phyloP scores from a whole-genome alignment of 92 coral and sea anemone species.

The Actinernus sp. region DNA sequence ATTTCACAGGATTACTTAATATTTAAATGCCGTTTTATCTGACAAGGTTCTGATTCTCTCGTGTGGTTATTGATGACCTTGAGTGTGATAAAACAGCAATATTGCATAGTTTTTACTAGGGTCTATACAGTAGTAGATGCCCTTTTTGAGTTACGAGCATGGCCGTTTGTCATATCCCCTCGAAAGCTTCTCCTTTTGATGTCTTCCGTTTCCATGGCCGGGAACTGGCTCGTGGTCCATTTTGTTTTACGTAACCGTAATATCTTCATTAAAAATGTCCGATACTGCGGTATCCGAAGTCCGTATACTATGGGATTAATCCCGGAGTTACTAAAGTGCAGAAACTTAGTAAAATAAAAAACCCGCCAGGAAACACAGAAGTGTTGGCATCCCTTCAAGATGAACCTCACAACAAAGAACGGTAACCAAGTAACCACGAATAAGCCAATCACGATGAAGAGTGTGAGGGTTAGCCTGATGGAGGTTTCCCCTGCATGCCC shows the following conservation, averaged over 20 bases:
- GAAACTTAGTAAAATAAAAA: conserved; percentile 56
- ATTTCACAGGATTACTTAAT: no score
- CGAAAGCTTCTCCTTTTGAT: background rate
- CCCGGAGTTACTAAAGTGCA: conserved; percentile 70
- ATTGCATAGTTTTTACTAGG: no score
- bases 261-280: conserved; percentile 21
- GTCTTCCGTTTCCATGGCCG: background rate
- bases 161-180: background rate
- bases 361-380: conserved; percentile 66
- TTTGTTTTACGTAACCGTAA: conserved; percentile 13
- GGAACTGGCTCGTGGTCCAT: background rate
- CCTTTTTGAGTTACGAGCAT: background rate
- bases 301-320: conserved; percentile 66
- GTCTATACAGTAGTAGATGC: no score
- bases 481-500: conserved; percentile 17
- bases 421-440: conserved; percentile 40
- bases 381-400: conserved; percentile 10
- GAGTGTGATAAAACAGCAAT: no score
- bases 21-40: no score
- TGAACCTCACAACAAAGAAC: conserved; percentile 43
- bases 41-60: no score
- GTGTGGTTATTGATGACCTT: no score
- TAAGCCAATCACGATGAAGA: conserved; percentile 26
- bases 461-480: conserved; percentile 23
- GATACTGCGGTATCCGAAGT: conserved; percentile 66